phyloP scores from a whole-genome alignment of 2,888 invertebrate species.

The Gryllus longicercus region DNA sequence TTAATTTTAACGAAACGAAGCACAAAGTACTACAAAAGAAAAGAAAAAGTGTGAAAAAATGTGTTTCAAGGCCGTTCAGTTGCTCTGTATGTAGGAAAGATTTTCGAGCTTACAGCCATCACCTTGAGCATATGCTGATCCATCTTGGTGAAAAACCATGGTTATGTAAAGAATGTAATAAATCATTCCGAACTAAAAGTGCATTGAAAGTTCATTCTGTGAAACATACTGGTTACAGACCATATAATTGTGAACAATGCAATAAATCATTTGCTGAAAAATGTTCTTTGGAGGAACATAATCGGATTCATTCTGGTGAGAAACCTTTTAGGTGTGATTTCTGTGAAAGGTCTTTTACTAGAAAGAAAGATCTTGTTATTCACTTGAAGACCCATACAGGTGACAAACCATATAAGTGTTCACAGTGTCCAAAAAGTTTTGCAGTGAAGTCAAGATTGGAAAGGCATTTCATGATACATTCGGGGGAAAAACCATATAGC shows the following conservation, averaged over 20 bases:
- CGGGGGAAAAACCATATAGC: no score
- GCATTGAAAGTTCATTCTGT: slow-evolving; percentile 33
- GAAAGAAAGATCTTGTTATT: no score
- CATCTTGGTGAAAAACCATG: slow-evolving; percentile 38
- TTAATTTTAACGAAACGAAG: not conserved
- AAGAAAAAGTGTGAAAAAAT: not conserved
- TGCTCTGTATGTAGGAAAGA: slow-evolving; percentile 37
- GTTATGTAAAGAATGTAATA: slow-evolving; percentile 35
- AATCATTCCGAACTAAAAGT: slow-evolving; percentile 34
- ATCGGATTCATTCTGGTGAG: no score
- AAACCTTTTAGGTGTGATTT: no score
- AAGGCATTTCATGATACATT: no score
- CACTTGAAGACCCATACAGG: no score
- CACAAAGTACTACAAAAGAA: not conserved
- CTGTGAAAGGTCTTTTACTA: no score
- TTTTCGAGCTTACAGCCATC: slow-evolving; percentile 38
- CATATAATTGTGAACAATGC: slow-evolving; percentile 33
- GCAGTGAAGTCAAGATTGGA: no score
- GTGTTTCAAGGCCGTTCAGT: slow-evolving; percentile 26
- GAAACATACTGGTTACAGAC: slow-evolving; percentile 32
- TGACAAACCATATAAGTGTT: no score
- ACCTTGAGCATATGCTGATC: slow-evolving; percentile 39
- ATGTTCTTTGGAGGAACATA: no score
- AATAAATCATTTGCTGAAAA: slow-evolving; percentile 24
- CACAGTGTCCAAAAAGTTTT: no score